Evolutionary conservation across 2,797 vertebrate species (phyloP), one percentile per base, ranked within the genome.

Genomic region (Bucorvus abyssinicus): DNA sequence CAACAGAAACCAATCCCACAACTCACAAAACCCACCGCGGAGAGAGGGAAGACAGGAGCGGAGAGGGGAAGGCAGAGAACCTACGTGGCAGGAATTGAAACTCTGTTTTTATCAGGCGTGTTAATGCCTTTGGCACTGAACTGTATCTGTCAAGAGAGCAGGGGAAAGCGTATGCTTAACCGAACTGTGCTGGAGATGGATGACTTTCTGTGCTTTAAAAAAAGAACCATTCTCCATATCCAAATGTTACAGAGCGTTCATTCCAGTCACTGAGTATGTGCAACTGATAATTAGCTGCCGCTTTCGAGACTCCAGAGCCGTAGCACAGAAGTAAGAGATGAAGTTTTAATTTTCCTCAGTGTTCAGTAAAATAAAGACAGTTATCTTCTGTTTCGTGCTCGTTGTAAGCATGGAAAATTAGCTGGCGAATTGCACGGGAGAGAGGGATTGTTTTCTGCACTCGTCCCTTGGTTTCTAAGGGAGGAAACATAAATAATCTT

Each of bases 81-180:
- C 15, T 65, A 63, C 13, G 7, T 53, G 85, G 60, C 79, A 94
- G 65, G 88, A 96, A 95, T 30, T 67, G 87, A 95, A 96, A 94
- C 22, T 89, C 88, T 56, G 67, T 64, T 90, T 61, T 81, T 93
- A 76, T 78, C 50, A 42, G 52, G 44, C 1, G 0, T 30, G 34
- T 26, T 73, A 75, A 78, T 94, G 92, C 92, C 84, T 96, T 95
- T 93, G 21, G 90, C 92, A 76, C 68, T 55, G 71, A 90, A 65
- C 57, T 67, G 61, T 69, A 42, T 60, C 60, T 90, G 67, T 89
- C 88, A 92, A 22, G 75, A 89, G 49, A 89, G 63, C 67, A 52
- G 67, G 27, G 36, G 45, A 59, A 53, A 90, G 90, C 60, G 14
- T 71, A 26, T 77, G 7, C 87, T 64, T 68, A 61, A 77, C 63